A percentile compares a stretch with the other conserved stretches of the same genome.
phyloP scores from a whole-genome alignment of 2,797 vertebrate genomes.

The Forpus xanthops region DNA sequence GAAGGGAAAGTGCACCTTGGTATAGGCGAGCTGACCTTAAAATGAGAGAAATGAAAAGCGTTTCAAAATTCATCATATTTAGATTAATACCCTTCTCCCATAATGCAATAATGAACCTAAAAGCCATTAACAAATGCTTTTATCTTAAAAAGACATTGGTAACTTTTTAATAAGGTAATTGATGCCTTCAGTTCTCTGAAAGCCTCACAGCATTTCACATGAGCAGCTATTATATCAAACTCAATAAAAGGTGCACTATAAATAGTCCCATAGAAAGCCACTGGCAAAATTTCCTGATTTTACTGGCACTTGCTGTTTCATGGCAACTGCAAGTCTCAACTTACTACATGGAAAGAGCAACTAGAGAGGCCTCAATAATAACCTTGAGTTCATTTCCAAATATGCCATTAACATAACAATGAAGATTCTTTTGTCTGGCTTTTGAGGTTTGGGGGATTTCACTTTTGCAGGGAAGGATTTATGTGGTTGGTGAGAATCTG shows the following conservation, averaged over 20 bases:
- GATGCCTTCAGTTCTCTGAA: neutral
- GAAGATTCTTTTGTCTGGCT: neutral
- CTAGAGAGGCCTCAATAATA: neutral
- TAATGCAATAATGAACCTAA: neutral
- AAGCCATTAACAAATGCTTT: neutral
- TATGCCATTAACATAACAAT: neutral
- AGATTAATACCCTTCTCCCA: neutral
- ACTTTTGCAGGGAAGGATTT: neutral
- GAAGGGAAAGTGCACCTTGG: neutral
- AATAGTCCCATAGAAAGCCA: neutral
- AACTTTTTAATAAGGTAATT: neutral
- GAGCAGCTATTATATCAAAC: neutral
- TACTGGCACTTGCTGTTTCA: neutral
- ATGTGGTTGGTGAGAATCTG: neutral
- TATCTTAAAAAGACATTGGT: neutral
- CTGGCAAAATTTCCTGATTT: fast-evolving
- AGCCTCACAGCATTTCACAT: neutral
- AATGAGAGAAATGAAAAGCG: fast-evolving
- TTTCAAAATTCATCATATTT: neutral
- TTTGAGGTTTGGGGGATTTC: slow-evolving; percentile 15
- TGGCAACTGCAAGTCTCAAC: neutral
- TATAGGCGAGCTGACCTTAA: fast-evolving
- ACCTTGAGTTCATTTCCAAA: neutral
- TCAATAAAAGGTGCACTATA: neutral
- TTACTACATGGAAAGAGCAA: neutral